Conservation (phyloP, 1,140 invertebrate species). For the Bombyx mori region ASM3026992v2 NC_085129.1:16691001-16691500, state of each 20-base stretch:
- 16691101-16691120: constrained; percentile 70
- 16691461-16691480: constrained; percentile 55
- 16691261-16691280: constrained; percentile 60
- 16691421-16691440: constrained; percentile 49
- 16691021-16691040: constrained; percentile 46
- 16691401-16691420: constrained; percentile 40
- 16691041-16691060: constrained; percentile 45
- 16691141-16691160: constrained; percentile 59
- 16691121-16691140: constrained; percentile 70
- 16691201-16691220: constrained; percentile 55
- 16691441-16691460: constrained; percentile 45
- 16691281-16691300: constrained; percentile 54
- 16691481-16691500: constrained; percentile 67
- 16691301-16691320: constrained; percentile 58
- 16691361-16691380: constrained; percentile 58
- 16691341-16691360: constrained; percentile 59
- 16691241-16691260: constrained; percentile 48
- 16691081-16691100: constrained; percentile 70
- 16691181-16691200: constrained; percentile 56
- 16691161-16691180: constrained; percentile 36
- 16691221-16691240: constrained; percentile 49
- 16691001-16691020: constrained; percentile 54
- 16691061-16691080: constrained; percentile 68
- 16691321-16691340: constrained; percentile 42
- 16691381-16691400: constrained; percentile 56